Conservation (phyloP, 2,888 invertebrate genomes). For the Cantharis rustica region DNA sequence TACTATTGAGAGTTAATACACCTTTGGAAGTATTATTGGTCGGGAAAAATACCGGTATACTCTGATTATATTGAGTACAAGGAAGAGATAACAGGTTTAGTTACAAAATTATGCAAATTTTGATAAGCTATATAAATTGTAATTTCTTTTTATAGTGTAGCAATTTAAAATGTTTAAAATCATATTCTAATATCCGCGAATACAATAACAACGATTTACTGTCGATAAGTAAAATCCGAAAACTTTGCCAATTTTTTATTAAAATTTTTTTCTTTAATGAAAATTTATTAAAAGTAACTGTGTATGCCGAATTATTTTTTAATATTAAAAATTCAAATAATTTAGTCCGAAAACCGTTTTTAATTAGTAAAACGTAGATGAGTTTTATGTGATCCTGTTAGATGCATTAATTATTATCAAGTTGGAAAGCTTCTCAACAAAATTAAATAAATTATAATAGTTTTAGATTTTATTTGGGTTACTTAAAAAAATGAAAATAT, state of each 20-base stretch:
- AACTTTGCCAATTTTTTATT: background rate
- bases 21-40: background rate
- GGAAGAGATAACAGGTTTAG: background rate
- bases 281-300: background rate
- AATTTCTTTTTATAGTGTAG: background rate
- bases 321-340: background rate
- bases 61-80: background rate
- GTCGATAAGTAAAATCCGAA: background rate
- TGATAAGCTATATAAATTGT: background rate
- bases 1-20: background rate
- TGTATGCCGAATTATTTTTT: background rate
- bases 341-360: background rate
- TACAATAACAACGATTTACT: background rate
- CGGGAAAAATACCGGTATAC: background rate
- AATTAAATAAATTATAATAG: background rate
- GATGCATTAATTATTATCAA: background rate
- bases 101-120: background rate
- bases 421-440: background rate
- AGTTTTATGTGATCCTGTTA: background rate
- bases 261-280: background rate
- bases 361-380: background rate
- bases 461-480: background rate
- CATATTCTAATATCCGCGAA: background rate
- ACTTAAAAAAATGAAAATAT: background rate
- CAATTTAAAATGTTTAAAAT: background rate